These are phyloP conservation scores for Luidia sarsii DNA, from an alignment of 53 echinoderm and acorn worm species.

Conservation along the genomic window DNA sequence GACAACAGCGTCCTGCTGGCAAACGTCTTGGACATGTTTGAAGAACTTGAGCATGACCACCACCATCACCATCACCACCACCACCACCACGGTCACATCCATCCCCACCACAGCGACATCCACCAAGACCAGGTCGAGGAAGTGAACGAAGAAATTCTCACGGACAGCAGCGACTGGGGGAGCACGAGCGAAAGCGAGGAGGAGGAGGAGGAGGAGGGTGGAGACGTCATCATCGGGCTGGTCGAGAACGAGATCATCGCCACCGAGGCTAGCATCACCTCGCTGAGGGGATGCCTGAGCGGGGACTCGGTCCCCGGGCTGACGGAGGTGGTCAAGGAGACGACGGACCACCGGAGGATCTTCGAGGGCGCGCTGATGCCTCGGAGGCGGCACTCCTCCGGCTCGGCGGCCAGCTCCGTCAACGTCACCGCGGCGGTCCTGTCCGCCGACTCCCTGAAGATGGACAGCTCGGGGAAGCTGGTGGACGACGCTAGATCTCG, in stretches of 20 bases:
- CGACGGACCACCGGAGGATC: slow-evolving; percentile 52
- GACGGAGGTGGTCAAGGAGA: slow-evolving; percentile 54
- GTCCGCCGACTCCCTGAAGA: slow-evolving; percentile 59
- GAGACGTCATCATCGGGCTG: slow-evolving; percentile 73
- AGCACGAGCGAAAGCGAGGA: slow-evolving; percentile 33
- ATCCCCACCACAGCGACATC: neutral
- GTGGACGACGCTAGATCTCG: slow-evolving; percentile 25
- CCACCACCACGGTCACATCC: neutral
- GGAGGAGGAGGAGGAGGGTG: slow-evolving; percentile 61
- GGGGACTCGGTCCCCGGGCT: slow-evolving; percentile 35
- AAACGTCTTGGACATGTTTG: slow-evolving; percentile 18
- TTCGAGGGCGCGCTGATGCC: slow-evolving; percentile 72
- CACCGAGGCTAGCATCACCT: slow-evolving; percentile 23
- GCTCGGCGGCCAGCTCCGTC: slow-evolving; percentile 23
- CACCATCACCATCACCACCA: slow-evolving; percentile 36
- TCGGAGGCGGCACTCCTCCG: slow-evolving; percentile 17
- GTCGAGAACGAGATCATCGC: slow-evolving; percentile 79
- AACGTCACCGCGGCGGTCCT: slow-evolving; percentile 66
- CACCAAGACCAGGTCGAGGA: slow-evolving; percentile 1
- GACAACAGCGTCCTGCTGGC: slow-evolving; percentile 20
- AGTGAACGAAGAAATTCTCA: slow-evolving; percentile 1
- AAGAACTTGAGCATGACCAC: slow-evolving; percentile 9
- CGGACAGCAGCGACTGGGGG: slow-evolving; percentile 3
- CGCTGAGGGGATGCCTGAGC: slow-evolving; percentile 31
- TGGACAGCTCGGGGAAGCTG: slow-evolving; percentile 47